Conservation (phyloP, 2,113 vertebrate species). For the Hippocampus mohnikei region DNA sequence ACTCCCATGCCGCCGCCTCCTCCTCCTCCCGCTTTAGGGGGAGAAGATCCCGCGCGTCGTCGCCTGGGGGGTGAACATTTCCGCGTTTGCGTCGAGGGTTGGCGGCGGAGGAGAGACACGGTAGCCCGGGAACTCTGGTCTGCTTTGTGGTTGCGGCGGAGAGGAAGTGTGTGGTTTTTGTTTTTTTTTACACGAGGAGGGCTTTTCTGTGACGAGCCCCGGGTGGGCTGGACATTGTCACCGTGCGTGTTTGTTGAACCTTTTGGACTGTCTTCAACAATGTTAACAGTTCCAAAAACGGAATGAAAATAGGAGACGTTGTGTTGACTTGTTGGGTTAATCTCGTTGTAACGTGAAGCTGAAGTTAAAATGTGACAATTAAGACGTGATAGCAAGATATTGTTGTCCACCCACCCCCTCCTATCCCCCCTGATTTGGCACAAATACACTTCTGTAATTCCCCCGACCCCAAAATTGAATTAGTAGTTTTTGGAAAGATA, state of each 20-base stretch:
- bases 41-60: constrained; percentile 6
- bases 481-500: too few species aligned
- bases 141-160: constrained; percentile 26
- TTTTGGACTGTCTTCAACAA: not conserved
- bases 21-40: not conserved
- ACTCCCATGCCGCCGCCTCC: constrained; percentile 13
- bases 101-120: constrained; percentile 10
- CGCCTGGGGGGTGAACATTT: constrained; percentile 20
- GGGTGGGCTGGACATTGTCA: constrained; percentile 39
- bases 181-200: constrained; percentile 28
- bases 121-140: constrained; percentile 7
- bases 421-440: too few species aligned
- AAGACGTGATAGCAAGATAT: too few species aligned
- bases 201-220: constrained; percentile 47
- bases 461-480: too few species aligned
- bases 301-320: too few species aligned
- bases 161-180: constrained; percentile 47
- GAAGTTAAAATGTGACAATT: too few species aligned
- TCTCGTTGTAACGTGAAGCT: too few species aligned
- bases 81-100: constrained; percentile 11
- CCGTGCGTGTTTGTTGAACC: constrained; percentile 9
- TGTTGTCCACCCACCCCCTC: too few species aligned
- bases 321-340: too few species aligned
- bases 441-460: too few species aligned
- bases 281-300: too few species aligned